phyloP scores from a whole-genome alignment of 2,888 invertebrate species.

The Diaprepes abbreviatus region DNA sequence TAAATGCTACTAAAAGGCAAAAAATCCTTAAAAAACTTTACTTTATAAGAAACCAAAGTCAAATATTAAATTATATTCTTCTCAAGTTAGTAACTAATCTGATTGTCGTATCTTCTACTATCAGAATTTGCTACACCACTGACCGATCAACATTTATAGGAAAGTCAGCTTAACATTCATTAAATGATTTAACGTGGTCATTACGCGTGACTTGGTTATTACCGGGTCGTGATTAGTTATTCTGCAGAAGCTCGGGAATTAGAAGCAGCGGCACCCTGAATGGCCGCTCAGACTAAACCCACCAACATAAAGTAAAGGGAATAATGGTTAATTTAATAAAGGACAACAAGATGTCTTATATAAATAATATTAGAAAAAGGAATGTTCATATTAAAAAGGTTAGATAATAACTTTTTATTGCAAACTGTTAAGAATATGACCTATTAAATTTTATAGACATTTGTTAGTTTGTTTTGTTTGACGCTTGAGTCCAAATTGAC shows the following conservation, averaged over 20 bases:
- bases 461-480: too few relatives aligned
- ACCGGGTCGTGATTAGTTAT: slow-evolving; percentile 56
- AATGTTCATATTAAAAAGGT: not conserved
- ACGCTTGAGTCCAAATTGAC: too few relatives aligned
- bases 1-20: too few relatives aligned
- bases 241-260: slow-evolving; percentile 40
- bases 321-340: slow-evolving; percentile 16
- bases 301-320: slow-evolving; percentile 1
- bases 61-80: too few relatives aligned
- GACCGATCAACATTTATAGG: slow-evolving; percentile 52
- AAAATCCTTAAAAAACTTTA: too few relatives aligned
- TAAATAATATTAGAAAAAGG: not conserved
- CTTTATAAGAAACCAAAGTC: too few relatives aligned
- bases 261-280: slow-evolving; percentile 9
- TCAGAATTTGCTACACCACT: slow-evolving; percentile 15
- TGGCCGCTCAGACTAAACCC: slow-evolving; percentile 5
- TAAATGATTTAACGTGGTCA: slow-evolving; percentile 65
- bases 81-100: too few relatives aligned
- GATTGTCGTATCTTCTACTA: not conserved
- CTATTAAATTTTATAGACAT: too few relatives aligned
- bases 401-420: too few relatives aligned
- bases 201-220: slow-evolving; percentile 65
- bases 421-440: too few relatives aligned
- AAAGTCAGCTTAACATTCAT: slow-evolving; percentile 52
- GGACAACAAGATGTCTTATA: not conserved